Conservation (phyloP, 2,888 invertebrate species). For the Bembecia ichneumoniformis region DNA sequence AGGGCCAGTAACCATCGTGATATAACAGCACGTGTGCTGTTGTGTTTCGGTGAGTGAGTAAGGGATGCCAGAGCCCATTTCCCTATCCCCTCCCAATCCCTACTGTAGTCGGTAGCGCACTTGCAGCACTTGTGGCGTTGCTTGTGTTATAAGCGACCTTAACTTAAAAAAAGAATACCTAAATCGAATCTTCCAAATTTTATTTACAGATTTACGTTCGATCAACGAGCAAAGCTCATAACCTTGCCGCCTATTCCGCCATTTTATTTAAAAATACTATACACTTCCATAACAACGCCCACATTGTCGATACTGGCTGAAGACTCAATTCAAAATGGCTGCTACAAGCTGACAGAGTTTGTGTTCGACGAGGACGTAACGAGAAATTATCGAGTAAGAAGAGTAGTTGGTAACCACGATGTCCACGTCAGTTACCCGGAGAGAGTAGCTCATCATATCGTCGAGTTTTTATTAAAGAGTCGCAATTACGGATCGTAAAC, state of each 20-base stretch:
- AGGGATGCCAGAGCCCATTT: too few species aligned
- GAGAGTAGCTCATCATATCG: slow-evolving; percentile 45
- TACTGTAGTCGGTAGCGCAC: too few species aligned
- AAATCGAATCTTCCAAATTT: too few species aligned
- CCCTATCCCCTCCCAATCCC: too few species aligned
- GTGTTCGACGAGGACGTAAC: slow-evolving; percentile 31
- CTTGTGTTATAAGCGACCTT: too few species aligned
- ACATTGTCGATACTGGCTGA: slow-evolving; percentile 30
- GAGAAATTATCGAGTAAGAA: slow-evolving; percentile 29
- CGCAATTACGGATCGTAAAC: not conserved
- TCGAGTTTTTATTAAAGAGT: slow-evolving; percentile 34
- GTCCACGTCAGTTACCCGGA: slow-evolving; percentile 72
- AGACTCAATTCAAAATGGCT: slow-evolving; percentile 22
- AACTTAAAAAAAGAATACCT: too few species aligned
- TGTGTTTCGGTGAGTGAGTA: too few species aligned
- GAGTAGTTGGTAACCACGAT: slow-evolving; percentile 71
- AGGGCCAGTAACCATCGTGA: too few species aligned
- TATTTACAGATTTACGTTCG: slow-evolving; percentile 60
- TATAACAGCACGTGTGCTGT: too few species aligned
- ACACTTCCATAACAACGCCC: slow-evolving; percentile 29
- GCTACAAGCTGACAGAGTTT: slow-evolving; percentile 28
- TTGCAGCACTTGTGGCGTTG: too few species aligned
- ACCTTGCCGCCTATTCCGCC: slow-evolving; percentile 39
- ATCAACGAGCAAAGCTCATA: slow-evolving; percentile 57
- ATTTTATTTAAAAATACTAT: slow-evolving; percentile 34